Base-by-base conservation (phyloP, 2,888 invertebrate genomes). In the Nezara viridula region DNA sequence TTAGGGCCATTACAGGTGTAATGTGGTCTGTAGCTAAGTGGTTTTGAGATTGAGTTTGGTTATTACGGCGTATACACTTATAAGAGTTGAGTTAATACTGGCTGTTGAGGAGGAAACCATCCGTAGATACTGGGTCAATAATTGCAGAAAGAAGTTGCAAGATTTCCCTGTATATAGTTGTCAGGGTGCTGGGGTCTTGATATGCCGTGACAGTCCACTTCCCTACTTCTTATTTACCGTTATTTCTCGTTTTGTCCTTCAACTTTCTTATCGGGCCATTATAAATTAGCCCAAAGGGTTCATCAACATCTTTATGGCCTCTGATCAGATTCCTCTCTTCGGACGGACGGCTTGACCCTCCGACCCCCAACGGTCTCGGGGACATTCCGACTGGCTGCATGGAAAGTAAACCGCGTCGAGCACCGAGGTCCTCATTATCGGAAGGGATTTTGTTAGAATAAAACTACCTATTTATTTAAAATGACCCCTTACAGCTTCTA, bases 121-220 rank as follows among this genome's bases (percentile, higher is more conserved):
- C 66, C 66, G 44, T 49, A 27, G 21, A 55, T 37, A 86, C 37
- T 86, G 86, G 86, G 86, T 86, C 86, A 86, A 55, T 86, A 86
- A 86, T 86, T 86, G 16, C 21, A 24, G 50, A 86, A 86, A 86
- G 86, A 86, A 47, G 19, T 47, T 47, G 49, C 21, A 4, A 86
- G 86, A 86, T 86, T 86, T 86, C 86, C 86, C 86, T 86, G 86
- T 77, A 88, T 88, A 88, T 88, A 88, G 88, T 88, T 88, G 88
- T 88, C 88, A 88, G 88, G 37, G 52, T 24, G 81, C 81, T 14
- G 14, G n/a, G 7, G 50, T 73, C 24, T 66, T 88, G 77, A 88
- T 88, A 21, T n/a, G 73, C 60, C 88, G 77, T 88, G 88, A 73
- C 88, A 88, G 88, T 77, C 88, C 77, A 88, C 88, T 88, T 88